phyloP scores from a whole-genome alignment of 2,888 invertebrate species.

The Tetropium fuscum region DNA sequence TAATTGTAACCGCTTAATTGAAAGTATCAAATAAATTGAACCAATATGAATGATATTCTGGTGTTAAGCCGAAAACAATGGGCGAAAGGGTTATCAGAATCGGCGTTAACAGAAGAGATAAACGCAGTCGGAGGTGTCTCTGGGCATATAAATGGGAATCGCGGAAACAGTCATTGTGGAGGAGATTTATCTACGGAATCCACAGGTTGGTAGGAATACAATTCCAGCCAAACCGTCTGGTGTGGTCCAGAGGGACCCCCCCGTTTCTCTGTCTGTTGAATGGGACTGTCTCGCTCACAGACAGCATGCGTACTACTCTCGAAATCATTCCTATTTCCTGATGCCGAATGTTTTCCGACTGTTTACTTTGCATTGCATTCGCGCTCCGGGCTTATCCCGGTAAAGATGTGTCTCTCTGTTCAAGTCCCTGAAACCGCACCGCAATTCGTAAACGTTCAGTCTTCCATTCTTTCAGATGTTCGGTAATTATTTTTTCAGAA shows the following conservation, averaged over 20 bases:
- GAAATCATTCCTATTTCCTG: constrained; percentile 41
- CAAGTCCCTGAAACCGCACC: not conserved
- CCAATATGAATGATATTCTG: too few species aligned
- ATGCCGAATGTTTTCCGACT: constrained; percentile 41
- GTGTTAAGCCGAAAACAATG: constrained; percentile 11
- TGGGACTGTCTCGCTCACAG: constrained; percentile 60
- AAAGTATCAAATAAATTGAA: too few species aligned
- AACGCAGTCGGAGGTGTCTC: constrained; percentile 28
- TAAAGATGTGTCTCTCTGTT: constrained; percentile 8
- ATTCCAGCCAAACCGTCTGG: constrained; percentile 61
- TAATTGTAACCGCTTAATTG: too few species aligned
- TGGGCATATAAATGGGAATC: constrained; percentile 50
- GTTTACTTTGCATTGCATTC: constrained; percentile 37
- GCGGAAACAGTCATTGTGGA: constrained; percentile 55
- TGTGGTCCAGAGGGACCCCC: constrained; percentile 57
- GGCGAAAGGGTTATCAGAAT: constrained; percentile 4
- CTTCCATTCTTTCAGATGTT: too few species aligned
- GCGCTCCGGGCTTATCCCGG: constrained; percentile 10
- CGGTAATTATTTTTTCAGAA: too few species aligned
- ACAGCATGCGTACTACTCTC: constrained; percentile 59
- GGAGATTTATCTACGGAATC: constrained; percentile 65
- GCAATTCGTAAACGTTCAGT: too few species aligned
- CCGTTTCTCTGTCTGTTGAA: constrained; percentile 62
- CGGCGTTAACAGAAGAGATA: constrained; percentile 1
- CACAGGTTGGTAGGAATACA: constrained; percentile 61